These are phyloP conservation scores for Triplophysa dalaica DNA, from an alignment of 2,113 vertebrate species.

Conservation along the genomic window DNA sequence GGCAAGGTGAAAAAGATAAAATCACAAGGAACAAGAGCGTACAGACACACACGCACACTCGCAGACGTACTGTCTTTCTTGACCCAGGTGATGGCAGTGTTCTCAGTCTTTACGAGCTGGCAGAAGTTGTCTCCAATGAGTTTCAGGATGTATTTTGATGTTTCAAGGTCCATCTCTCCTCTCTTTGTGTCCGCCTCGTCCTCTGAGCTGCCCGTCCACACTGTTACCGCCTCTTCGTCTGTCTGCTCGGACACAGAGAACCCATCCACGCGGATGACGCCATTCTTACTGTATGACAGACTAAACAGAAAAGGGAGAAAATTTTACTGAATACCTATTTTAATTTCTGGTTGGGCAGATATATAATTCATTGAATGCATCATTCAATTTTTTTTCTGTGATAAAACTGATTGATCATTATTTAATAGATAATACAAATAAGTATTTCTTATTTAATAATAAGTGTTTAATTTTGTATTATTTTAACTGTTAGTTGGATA, in stretches of 20 bases:
- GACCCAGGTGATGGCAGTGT: slow-evolving; percentile 85
- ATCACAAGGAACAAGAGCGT: slow-evolving; percentile 15
- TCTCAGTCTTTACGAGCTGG: slow-evolving; percentile 84
- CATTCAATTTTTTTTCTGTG: no score
- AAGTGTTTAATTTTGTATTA: no score
- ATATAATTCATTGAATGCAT: no score
- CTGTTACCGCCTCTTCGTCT: slow-evolving; percentile 79
- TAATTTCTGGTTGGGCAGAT: no score
- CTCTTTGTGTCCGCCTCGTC: slow-evolving; percentile 60
- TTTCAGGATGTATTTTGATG: slow-evolving; percentile 83
- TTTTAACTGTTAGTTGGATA: no score
- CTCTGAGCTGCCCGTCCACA: slow-evolving; percentile 42
- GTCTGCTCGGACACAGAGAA: slow-evolving; percentile 88
- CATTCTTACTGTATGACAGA: slow-evolving; percentile 88
- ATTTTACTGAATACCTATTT: not conserved
- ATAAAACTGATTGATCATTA: no score
- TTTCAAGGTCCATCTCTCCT: slow-evolving; percentile 81
- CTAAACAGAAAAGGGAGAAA: slow-evolving; percentile 59
- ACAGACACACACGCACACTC: slow-evolving; percentile 1
- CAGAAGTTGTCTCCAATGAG: slow-evolving; percentile 88
- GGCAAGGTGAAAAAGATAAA: slow-evolving; percentile 24
- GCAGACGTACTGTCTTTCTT: slow-evolving; percentile 81
- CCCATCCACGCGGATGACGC: slow-evolving; percentile 86
- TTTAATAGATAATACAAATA: no score
- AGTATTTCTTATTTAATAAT: no score